These are phyloP conservation scores for Melospiza georgiana DNA, from an alignment of 2,113 vertebrate species.

Conservation along the genomic window DNA sequence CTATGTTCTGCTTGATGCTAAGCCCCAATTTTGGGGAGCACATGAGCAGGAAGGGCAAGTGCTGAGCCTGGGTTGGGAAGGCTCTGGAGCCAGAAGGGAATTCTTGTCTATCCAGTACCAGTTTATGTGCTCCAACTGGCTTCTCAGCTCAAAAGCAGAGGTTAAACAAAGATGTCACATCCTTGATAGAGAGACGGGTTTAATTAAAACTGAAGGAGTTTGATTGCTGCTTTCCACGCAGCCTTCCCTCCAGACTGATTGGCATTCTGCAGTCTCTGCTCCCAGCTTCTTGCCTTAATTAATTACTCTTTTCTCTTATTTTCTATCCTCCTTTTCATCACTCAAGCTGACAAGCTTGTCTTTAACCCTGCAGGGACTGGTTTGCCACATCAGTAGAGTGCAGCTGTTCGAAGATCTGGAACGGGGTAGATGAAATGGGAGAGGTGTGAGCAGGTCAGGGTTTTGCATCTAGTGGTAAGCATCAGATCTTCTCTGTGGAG, in stretches of 20 bases:
- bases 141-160: background rate
- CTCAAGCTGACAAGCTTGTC: background rate
- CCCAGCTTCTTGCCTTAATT: conserved; percentile 8
- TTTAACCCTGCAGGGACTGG: background rate
- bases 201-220: conserved; percentile 27
- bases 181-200: background rate
- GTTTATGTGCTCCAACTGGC: background rate
- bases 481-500: background rate
- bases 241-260: background rate
- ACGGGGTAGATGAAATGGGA: background rate
- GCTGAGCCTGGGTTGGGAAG: background rate
- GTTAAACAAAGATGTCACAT: background rate
- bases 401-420: background rate
- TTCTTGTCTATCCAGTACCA: background rate
- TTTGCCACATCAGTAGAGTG: background rate
- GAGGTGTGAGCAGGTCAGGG: background rate
- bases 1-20: background rate
- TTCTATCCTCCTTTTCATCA: background rate
- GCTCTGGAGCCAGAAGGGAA: background rate
- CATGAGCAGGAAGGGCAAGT: accelerated
- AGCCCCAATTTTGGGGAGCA: background rate
- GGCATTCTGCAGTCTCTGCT: background rate
- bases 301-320: background rate
- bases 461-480: accelerated
- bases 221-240: background rate